A percentile compares a stretch with the other conserved stretches of the same genome.
phyloP scores from a whole-genome alignment of 2,113 vertebrate species.

The Mesocricetus auratus region DNA sequence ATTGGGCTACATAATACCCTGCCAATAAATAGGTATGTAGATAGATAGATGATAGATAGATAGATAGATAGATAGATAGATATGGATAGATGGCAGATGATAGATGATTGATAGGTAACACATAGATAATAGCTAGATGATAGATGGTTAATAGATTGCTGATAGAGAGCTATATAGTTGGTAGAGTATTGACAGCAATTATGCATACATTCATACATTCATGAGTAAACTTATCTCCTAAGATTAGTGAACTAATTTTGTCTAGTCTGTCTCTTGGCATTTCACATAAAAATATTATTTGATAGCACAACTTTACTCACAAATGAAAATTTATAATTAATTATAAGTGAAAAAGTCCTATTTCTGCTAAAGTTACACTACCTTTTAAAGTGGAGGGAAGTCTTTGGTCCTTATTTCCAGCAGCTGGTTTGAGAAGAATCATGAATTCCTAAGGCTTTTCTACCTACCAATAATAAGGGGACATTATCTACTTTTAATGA shows the following conservation, averaged over 20 bases:
- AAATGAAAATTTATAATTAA: constrained; percentile 20
- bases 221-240: background rate
- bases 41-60: background rate
- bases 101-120: background rate
- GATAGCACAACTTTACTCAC: background rate
- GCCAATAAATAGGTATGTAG: background rate
- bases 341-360: constrained; percentile 28
- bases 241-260: constrained; percentile 42
- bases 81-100: background rate
- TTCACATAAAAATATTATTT: constrained; percentile 46
- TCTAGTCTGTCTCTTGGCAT: background rate
- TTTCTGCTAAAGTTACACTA: background rate
- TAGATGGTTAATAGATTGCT: background rate
- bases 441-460: background rate
- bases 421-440: background rate
- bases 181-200: background rate
- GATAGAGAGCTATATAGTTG: background rate
- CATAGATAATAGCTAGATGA: background rate
- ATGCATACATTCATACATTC: background rate
- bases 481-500: background rate
- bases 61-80: background rate
- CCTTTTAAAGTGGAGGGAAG: background rate
- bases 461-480: background rate
- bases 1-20: background rate
- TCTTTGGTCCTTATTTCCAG: background rate